phyloP scores from a whole-genome alignment of 2,113 vertebrate species.

The Marmota flaviventris region DNA sequence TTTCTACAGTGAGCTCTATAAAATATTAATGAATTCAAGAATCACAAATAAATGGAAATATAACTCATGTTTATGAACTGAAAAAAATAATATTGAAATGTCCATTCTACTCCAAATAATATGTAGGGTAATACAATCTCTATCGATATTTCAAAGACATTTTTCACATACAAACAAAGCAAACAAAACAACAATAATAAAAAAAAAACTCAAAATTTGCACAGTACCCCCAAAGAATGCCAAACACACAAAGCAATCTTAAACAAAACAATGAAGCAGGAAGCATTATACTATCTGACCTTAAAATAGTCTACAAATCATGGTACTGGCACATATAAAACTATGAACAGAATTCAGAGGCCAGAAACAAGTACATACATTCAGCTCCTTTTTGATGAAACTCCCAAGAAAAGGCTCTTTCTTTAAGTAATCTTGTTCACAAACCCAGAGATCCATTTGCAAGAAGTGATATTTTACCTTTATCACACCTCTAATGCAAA shows the following conservation, averaged over 20 bases:
- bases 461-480: neutral
- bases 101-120: neutral
- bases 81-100: neutral
- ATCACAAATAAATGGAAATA: neutral
- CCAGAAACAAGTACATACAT: neutral
- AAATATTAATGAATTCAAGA: neutral
- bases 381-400: neutral
- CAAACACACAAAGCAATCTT: neutral
- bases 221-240: neutral
- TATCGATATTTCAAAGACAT: neutral
- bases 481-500: neutral
- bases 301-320: neutral
- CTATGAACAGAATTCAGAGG: no score
- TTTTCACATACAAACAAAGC: neutral
- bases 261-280: neutral
- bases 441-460: neutral
- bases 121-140: no score
- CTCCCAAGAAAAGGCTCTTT: fast-evolving
- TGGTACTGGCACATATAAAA: neutral
- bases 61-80: neutral
- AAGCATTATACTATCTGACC: neutral
- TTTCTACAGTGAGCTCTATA: neutral
- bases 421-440: neutral
- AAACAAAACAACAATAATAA: neutral
- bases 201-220: neutral